Percentiles rank a stretch among this genome's conserved stretches.
Evolutionary conservation across 92 coral and sea anemone genomes (phyloP).

Genomic region (Montipora capitata): DNA sequence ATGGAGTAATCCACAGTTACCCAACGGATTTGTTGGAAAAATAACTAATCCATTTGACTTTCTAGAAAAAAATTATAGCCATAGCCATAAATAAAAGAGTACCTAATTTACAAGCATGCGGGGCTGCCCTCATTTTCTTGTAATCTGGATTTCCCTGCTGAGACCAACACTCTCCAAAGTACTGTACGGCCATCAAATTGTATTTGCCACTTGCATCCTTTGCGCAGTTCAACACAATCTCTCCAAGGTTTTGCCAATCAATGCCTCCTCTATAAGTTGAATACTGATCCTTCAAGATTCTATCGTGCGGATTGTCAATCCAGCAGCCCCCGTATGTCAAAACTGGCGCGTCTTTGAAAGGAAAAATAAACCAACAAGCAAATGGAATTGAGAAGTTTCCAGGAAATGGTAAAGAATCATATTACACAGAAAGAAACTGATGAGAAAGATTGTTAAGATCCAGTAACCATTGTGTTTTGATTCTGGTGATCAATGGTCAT

Average conservation of each 20-base stretch:
- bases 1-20: too few relatives aligned
- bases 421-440: too few relatives aligned
- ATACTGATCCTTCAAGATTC: conserved; percentile 32
- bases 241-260: conserved; percentile 19
- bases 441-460: too few relatives aligned
- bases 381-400: too few relatives aligned
- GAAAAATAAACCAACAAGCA: background rate
- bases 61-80: too few relatives aligned
- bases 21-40: too few relatives aligned
- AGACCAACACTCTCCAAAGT: conserved; percentile 34
- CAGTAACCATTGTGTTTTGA: too few relatives aligned
- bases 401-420: too few relatives aligned
- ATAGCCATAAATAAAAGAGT: background rate
- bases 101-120: background rate
- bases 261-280: conserved; percentile 2
- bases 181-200: conserved; percentile 27
- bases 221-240: conserved; percentile 1
- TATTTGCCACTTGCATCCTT: conserved; percentile 22
- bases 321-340: conserved; percentile 41
- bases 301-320: conserved; percentile 27
- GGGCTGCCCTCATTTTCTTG: conserved; percentile 30
- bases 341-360: conserved; percentile 15
- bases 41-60: too few relatives aligned
- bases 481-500: too few relatives aligned
- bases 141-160: conserved; percentile 30